Evolutionary conservation across 2,797 vertebrate genomes (phyloP).

Genomic region (Spinus olivaceus): DNA sequence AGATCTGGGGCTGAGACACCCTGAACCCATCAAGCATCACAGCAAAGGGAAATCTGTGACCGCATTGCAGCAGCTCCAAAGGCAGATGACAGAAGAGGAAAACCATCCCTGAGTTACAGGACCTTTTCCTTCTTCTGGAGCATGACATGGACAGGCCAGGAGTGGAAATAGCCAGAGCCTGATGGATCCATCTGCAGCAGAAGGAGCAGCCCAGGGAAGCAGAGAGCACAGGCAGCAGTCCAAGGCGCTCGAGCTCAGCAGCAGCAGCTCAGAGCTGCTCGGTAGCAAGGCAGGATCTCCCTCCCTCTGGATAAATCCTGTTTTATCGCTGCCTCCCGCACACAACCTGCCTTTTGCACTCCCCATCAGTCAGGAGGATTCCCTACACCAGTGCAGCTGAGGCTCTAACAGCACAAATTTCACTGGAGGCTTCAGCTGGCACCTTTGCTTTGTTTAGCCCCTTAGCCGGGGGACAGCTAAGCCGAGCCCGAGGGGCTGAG

Average conservation of each 20-base stretch:
- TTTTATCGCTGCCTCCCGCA: neutral
- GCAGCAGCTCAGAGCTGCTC: neutral
- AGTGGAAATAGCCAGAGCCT: neutral
- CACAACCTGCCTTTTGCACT: neutral
- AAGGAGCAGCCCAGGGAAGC: neutral
- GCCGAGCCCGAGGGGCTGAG: neutral
- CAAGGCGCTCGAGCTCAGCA: neutral
- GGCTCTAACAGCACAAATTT: neutral
- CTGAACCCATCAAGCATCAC: fast-evolving
- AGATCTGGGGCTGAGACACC: neutral
- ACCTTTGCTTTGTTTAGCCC: slow-evolving; percentile 34
- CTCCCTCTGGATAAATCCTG: neutral
- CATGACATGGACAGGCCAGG: fast-evolving
- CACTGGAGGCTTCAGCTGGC: neutral
- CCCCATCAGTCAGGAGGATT: neutral
- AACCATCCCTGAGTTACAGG: fast-evolving
- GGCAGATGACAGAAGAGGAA: neutral
- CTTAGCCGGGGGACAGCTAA: neutral
- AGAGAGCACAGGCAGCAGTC: neutral
- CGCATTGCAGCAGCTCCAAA: neutral
- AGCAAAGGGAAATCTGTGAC: fast-evolving
- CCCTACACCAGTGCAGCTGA: fast-evolving
- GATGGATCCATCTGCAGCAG: neutral
- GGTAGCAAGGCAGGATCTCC: neutral
- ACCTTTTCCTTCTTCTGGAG: neutral